Evolutionary conservation across 2,797 vertebrate species (phyloP).

Genomic region (Ispidina lecontei): DNA sequence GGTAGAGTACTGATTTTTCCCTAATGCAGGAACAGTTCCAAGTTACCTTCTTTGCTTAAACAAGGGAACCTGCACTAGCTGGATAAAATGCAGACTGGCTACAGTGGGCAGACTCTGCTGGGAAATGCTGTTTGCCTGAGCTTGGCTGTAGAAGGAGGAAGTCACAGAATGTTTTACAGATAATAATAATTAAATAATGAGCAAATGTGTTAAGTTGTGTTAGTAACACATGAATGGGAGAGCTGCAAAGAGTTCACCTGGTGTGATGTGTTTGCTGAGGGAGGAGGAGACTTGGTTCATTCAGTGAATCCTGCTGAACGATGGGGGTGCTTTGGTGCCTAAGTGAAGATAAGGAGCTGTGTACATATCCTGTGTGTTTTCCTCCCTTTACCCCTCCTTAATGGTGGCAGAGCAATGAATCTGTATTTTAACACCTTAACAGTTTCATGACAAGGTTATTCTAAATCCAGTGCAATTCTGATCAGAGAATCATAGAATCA

Average conservation of each 20-base stretch:
- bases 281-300: background rate
- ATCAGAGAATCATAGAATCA: too few species aligned
- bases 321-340: background rate
- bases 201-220: background rate
- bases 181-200: background rate
- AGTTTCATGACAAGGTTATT: background rate
- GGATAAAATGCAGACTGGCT: background rate
- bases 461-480: background rate
- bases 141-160: background rate
- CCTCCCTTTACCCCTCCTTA: background rate
- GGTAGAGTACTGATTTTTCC: background rate
- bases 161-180: background rate
- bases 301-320: background rate
- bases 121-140: background rate
- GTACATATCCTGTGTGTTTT: background rate
- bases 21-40: background rate
- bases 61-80: background rate
- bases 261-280: background rate
- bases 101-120: rapidly evolving
- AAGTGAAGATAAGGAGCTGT: background rate
- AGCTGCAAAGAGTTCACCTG: background rate
- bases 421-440: background rate
- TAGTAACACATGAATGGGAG: background rate
- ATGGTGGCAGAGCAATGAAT: background rate
- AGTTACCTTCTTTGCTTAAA: background rate